Evolutionary conservation across 2,888 invertebrate genomes (phyloP).

Genomic region (Andricus curvator): DNA sequence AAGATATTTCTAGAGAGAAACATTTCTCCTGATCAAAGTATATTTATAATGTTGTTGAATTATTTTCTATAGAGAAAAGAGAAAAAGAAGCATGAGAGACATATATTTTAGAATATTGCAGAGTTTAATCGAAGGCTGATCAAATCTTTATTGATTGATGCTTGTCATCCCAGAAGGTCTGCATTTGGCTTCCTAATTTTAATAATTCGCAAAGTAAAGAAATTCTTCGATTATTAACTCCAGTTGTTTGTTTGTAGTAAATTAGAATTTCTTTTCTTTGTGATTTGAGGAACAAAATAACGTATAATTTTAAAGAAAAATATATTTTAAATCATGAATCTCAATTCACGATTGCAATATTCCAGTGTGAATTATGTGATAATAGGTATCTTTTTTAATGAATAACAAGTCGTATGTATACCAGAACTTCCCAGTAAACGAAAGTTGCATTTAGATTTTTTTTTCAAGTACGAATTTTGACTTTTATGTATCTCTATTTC

Average conservation of each 20-base stretch:
- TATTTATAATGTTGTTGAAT: conserved; percentile 12
- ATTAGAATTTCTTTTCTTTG: conserved; percentile 9
- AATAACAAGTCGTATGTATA: background rate
- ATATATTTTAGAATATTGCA: conserved; percentile 28
- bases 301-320: background rate
- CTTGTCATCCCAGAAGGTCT: background rate
- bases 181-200: background rate
- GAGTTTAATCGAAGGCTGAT: background rate
- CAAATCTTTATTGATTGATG: conserved; percentile 55
- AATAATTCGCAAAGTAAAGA: background rate
- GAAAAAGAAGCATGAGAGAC: background rate
- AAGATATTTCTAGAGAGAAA: conserved; percentile 4
- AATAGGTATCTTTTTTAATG: background rate
- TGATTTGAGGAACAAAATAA: background rate
- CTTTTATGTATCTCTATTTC: background rate
- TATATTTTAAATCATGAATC: conserved; percentile 32
- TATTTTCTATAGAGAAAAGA: conserved; percentile 3
- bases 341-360: conserved; percentile 10
- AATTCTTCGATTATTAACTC: background rate
- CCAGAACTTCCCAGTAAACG: conserved; percentile 6
- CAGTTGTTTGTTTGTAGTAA: background rate
- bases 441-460: background rate
- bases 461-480: no score
- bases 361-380: conserved; percentile 29
- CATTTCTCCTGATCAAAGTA: background rate